Evolutionary conservation across 2,113 vertebrate species (phyloP).

Genomic region (Phalacrocorax pelagicus): DNA sequence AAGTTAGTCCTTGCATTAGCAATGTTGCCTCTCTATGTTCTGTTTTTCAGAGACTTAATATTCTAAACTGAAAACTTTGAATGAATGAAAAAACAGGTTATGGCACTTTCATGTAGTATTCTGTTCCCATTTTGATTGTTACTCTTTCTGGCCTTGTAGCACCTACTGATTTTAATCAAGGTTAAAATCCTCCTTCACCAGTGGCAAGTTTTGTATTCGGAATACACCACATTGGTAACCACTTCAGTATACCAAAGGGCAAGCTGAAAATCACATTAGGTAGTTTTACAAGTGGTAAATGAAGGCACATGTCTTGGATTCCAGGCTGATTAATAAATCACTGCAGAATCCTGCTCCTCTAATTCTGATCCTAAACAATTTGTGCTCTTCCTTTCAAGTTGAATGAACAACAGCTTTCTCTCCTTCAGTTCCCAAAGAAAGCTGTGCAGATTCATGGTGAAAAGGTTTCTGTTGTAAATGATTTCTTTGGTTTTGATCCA

Average conservation of each 20-base stretch:
- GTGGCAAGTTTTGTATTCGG: neutral
- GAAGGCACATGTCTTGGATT: neutral
- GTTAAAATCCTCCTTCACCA: neutral
- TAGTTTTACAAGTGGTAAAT: neutral
- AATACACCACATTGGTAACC: neutral
- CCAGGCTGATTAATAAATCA: neutral
- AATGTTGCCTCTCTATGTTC: neutral
- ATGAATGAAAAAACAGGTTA: neutral
- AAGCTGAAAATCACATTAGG: neutral
- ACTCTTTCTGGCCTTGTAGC: neutral
- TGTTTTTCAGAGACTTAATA: neutral
- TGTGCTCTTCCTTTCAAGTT: neutral
- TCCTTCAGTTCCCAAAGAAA: neutral
- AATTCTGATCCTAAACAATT: neutral
- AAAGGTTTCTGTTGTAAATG: neutral
- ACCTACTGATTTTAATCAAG: neutral
- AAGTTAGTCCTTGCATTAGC: neutral
- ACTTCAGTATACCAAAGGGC: neutral
- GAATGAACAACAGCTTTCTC: neutral
- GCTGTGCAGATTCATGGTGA: neutral
- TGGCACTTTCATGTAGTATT: neutral
- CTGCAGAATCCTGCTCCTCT: neutral
- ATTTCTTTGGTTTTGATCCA: neutral
- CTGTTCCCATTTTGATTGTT: neutral
- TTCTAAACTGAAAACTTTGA: neutral